Evolutionary conservation across 2,113 vertebrate genomes (phyloP).

Genomic region (Anthoscopus minutus): DNA sequence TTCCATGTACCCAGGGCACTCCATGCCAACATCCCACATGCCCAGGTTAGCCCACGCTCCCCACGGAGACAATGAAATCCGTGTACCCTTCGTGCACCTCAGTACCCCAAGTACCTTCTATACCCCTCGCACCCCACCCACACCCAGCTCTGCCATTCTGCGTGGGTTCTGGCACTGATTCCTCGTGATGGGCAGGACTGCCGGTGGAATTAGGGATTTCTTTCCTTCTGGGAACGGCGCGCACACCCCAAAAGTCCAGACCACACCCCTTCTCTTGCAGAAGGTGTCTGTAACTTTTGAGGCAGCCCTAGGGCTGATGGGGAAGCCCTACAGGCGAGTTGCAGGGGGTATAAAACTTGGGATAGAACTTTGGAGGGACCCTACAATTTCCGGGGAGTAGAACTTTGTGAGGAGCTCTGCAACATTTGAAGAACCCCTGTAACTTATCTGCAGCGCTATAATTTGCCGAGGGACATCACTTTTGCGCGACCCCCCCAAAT

Average conservation of each 20-base stretch:
- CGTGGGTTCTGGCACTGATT: not conserved
- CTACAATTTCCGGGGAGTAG: rapidly evolving
- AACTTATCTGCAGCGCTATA: not conserved
- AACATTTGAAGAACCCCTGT: not conserved
- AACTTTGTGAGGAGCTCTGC: not conserved
- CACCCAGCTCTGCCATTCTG: not conserved
- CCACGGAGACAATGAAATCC: rapidly evolving
- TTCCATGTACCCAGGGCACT: not conserved
- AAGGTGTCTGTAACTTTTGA: not conserved
- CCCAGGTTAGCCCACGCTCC: too few species aligned
- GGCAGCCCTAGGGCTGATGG: not conserved
- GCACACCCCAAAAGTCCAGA: not conserved
- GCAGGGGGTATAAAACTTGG: not conserved
- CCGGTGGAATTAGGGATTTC: not conserved
- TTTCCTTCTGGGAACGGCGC: not conserved
- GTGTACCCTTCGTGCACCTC: not conserved
- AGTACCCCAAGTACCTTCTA: not conserved
- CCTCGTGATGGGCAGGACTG: not conserved
- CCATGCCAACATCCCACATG: not conserved
- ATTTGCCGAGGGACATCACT: not conserved
- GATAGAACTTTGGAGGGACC: not conserved
- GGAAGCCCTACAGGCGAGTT: not conserved
- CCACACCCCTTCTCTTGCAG: not conserved
- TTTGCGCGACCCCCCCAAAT: not conserved
- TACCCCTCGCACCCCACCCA: not conserved